Base-by-base conservation (phyloP, 23 tunicate genomes). In the Halocynthia aurantium region DNA sequence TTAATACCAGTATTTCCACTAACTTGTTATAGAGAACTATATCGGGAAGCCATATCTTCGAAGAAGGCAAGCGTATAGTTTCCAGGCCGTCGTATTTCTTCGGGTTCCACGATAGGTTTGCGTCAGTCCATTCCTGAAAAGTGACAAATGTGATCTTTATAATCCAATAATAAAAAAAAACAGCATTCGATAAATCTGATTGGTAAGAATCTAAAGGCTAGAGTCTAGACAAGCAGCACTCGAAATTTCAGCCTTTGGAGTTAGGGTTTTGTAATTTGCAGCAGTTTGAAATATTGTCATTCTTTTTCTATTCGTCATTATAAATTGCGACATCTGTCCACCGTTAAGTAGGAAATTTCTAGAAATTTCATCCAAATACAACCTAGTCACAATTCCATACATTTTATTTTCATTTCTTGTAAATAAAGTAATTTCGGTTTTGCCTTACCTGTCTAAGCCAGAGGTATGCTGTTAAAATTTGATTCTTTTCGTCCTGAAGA, bases 401-500 rank as follows among this genome's bases (percentile, higher is more conserved):
- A 31, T 0, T 31, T 0, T 4, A 58, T 58, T n/a, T 58, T 58
- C 63, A 4, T 58, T 58, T 2, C 63, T 58, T 58, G 17, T 58
- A 13, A 31, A 4, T 31, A 31, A 31, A 60, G 64, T 60, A n/a
- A 18, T 60, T n/a, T 15, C 17, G 2, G 11, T n/a, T n/a, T 15
- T 50, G 13, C 6, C 84, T 75, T 52, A 86, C 92, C 85, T 84
- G 78, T 8, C 65, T 67, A 68, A 77, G 60, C 57, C 66, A 81
- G 73, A 86, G 85, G 69, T 69, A 60, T 5, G 77, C 65, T 52
- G 85, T 81, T 6, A 86, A 62, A 54, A 81, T 58, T 57, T 86
- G 92, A 49, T 75, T 75, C 63, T 75, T 73, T 76, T 86, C 92
- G 69, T 86, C 85, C 92, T 86, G 70, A 9, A 72, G 21, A 80